Conservation (phyloP, 2,113 vertebrate genomes). For the Epinephelus fuscoguttatus region DNA sequence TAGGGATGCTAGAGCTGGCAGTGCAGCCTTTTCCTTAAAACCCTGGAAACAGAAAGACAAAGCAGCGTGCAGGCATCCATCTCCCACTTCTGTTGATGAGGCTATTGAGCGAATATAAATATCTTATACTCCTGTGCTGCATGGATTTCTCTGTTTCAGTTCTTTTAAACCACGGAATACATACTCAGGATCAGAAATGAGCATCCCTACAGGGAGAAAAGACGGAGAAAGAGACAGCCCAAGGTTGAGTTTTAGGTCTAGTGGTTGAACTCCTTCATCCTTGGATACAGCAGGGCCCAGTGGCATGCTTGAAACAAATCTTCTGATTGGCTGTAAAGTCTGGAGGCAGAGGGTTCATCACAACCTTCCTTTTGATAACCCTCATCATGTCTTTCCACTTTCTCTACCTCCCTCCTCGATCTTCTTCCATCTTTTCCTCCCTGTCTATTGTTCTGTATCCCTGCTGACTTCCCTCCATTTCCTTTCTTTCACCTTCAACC, state of each 20-base stretch:
- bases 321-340: slow-evolving; percentile 28
- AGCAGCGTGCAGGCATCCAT: slow-evolving; percentile 29
- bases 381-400: background rate
- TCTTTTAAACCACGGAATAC: slow-evolving; percentile 16
- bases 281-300: background rate
- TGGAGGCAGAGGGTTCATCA: background rate
- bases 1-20: slow-evolving; percentile 27
- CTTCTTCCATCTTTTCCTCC: slow-evolving; percentile 13
- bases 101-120: slow-evolving; percentile 55
- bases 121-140: slow-evolving; percentile 6
- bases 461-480: slow-evolving; percentile 19
- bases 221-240: background rate
- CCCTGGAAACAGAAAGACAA: slow-evolving; percentile 48
- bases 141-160: background rate
- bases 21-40: slow-evolving; percentile 37
- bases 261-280: slow-evolving; percentile 32
- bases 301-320: background rate
- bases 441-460: slow-evolving; percentile 12
- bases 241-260: slow-evolving; percentile 12
- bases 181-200: slow-evolving; percentile 9
- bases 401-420: slow-evolving; percentile 5
- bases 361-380: slow-evolving; percentile 20
- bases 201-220: background rate
- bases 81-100: slow-evolving; percentile 17
- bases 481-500: slow-evolving; percentile 20